Base-by-base conservation (phyloP, 1,140 invertebrate genomes). In the Chymomyza costata region DNA sequence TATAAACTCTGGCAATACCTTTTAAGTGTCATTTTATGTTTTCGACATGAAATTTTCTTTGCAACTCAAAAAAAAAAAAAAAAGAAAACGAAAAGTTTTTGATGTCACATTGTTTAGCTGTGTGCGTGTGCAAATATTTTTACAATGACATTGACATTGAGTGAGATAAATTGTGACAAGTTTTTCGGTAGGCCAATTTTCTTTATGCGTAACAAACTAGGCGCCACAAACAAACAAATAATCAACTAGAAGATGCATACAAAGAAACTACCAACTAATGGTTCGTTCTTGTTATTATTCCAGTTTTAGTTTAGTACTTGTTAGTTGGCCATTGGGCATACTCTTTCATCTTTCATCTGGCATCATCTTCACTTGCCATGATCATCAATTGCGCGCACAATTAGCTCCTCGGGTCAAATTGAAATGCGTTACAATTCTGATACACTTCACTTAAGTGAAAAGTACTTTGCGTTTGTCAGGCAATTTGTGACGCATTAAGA, bases 181-280 rank as follows among this genome's bases (percentile, higher is more conserved):
- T 78, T 78, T 78, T n/a, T n/a, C n/a, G n/a, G 66, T 80, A 78
- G 71, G 71, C 71, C 71, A 78, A 78, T 78, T 78, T 78, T 62
- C 73, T 62, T 66, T 59, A 76, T 71, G 66, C 50, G 38, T 30
- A 55, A 58, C 69, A 70, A 65, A 41, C 46, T 57, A 45, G 45
- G 50, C 65, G 66, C 65, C 66, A 47, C 59, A 57, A 53, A 54
- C 49, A 37, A 13, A 10, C 41, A 7, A n/a, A n/a, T n/a, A n/a
- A n/a, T n/a, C n/a, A n/a, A n/a, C n/a, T n/a, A n/a, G n/a, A n/a
- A n/a, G n/a, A n/a, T n/a, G n/a, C n/a, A n/a, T n/a, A n/a, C n/a
- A n/a, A n/a, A n/a, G n/a, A n/a, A n/a, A n/a, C n/a, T n/a, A n/a
- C n/a, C n/a, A n/a, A n/a, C n/a, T n/a, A n/a, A n/a, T n/a, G n/a